phyloP scores from a whole-genome alignment of 2,113 vertebrate genomes.

The Trogon surrucura region DNA sequence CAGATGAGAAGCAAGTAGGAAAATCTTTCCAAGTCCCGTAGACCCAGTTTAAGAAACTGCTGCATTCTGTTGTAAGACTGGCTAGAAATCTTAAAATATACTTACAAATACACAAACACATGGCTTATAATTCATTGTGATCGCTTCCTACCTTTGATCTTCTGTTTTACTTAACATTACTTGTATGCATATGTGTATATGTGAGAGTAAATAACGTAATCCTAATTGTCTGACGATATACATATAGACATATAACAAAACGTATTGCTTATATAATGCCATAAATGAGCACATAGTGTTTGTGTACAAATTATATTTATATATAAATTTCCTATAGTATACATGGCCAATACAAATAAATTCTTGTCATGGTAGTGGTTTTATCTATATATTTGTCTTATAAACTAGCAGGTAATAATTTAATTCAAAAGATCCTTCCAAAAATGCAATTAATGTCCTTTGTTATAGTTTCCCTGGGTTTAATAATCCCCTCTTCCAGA shows the following conservation, averaged over 20 bases:
- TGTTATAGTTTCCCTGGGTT: constrained; percentile 70
- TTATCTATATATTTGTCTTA: constrained; percentile 64
- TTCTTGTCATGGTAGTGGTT: constrained; percentile 46
- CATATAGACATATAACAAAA: neutral
- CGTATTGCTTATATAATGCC: neutral
- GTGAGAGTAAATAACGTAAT: constrained; percentile 45
- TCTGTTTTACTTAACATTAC: constrained; percentile 11
- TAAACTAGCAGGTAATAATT: constrained; percentile 70
- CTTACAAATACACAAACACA: neutral
- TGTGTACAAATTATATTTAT: constrained; percentile 22
- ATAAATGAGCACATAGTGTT: constrained; percentile 32
- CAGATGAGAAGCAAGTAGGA: neutral
- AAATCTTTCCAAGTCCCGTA: neutral
- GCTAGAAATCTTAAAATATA: neutral
- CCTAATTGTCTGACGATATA: constrained; percentile 28
- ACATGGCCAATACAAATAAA: constrained; percentile 61
- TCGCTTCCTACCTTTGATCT: constrained; percentile 35
- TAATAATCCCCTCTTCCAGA: constrained; percentile 67
- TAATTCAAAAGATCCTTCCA: constrained; percentile 66
- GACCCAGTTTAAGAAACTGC: neutral
- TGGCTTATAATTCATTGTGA: neutral
- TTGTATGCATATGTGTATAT: constrained; percentile 27
- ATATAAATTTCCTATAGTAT: constrained; percentile 24
- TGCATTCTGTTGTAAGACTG: neutral
- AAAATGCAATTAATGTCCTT: constrained; percentile 69